These are phyloP conservation scores for Marasmarcha lunaedactyla DNA, from an alignment of 2,888 invertebrate species.

Conservation along the genomic window DNA sequence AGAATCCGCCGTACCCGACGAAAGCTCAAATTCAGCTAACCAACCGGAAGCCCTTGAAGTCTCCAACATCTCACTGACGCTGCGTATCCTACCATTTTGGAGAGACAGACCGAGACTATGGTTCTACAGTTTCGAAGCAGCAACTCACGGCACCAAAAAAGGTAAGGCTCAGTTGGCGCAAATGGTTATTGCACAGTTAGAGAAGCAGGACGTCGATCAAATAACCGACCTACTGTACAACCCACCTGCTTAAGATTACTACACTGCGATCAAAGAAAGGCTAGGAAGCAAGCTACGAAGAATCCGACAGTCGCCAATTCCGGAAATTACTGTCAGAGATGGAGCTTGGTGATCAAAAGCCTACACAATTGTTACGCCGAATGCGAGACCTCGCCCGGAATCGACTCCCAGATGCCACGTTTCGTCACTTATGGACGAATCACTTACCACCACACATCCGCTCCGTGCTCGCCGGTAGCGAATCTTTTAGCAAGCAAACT, in stretches of 20 bases:
- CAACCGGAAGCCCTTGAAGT: background rate
- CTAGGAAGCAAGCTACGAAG: background rate
- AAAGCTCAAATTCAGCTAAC: background rate
- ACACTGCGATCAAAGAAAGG: background rate
- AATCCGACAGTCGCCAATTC: background rate
- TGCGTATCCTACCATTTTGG: conserved; percentile 6
- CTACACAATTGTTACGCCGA: background rate
- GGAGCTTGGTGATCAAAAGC: background rate
- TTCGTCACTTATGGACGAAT: background rate
- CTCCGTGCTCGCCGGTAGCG: background rate
- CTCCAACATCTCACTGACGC: background rate
- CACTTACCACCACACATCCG: background rate
- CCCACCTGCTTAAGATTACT: background rate
- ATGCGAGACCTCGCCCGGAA: background rate
- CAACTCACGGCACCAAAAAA: conserved; percentile 5
- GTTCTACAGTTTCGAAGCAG: conserved; percentile 8
- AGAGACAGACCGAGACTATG: conserved; percentile 6
- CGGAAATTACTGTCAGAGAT: background rate
- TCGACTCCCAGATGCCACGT: background rate
- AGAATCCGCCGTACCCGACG: no score
- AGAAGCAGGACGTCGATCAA: conserved; percentile 1
- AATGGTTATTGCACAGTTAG: background rate
- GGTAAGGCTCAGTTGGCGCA: background rate
- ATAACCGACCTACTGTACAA: conserved; percentile 5
- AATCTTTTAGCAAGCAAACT: background rate